Evolutionary conservation across 2,888 invertebrate genomes (phyloP), one percentile per base, ranked within the genome.

Genomic region (Andrena trimmerana): DNA sequence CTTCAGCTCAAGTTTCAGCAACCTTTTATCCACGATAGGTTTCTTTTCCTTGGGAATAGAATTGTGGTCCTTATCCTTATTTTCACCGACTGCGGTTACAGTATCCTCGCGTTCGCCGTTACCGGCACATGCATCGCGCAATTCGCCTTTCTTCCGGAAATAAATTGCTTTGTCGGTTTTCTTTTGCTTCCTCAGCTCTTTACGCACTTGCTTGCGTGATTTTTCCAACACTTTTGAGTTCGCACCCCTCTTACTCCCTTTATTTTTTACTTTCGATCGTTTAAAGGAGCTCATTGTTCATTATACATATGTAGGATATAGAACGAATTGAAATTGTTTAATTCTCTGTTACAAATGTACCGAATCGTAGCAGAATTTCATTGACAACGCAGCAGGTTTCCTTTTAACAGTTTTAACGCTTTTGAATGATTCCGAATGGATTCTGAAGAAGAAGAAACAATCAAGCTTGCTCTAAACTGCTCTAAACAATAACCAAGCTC

Each of bases 161-260:
- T 95, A 95, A 62, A 95, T 94, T 84, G 95, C 94, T 68, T 50
- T 78, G 87, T 93, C 94, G 91, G 95, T 93, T 91, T 97, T 98
- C 90, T 97, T 97, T 74, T 96, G 95, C 77, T 96, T 95, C 16
- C 97, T 94, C 86, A 96, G 96, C 81, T 96, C 96, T 93, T 97
- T 97, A 0, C 97, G 95, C n/a, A 96, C 92, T 85, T 96, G 95
- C 94, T 97, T 97, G 29, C 97, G 95, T 0, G 95, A 94, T 89
- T 95, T 89, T 5, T 60, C 8, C 13, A 29, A 2, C 1, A 33
- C 27, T 36, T 82, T 88, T 16, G 20, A 59, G 2, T 13, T 63
- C 29, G 29, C 0, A 10, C 24, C 4, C 50, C 52, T 59, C 6
- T 7, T n/a, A 29, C 60, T 33, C 2, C 42, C 42, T 1, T 68